These are phyloP conservation scores for Zoanthus solanderi DNA, from an alignment of 92 coral and sea anemone genomes.

Conservation along the genomic window DNA sequence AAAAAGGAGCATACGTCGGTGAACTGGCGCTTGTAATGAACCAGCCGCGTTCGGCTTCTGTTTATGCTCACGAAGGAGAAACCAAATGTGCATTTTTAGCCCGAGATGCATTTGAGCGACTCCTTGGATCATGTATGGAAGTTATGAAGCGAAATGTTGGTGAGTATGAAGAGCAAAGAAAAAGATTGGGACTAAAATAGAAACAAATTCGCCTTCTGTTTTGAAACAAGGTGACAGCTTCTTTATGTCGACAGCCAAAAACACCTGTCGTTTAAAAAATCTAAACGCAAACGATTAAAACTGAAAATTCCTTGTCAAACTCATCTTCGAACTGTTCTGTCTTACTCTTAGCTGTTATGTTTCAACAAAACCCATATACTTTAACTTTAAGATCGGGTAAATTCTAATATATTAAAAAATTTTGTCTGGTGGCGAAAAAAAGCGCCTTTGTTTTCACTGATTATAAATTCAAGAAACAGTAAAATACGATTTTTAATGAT, in stretches of 20 bases:
- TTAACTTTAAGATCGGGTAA: background rate
- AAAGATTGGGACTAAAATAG: constrained; percentile 82
- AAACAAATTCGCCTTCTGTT: background rate
- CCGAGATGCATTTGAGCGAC: constrained; percentile 95
- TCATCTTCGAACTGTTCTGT: background rate
- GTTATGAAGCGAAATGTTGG: constrained; percentile 95
- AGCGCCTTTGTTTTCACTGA: background rate
- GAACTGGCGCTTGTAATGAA: constrained; percentile 95
- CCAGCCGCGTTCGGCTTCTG: constrained; percentile 96
- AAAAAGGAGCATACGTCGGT: constrained; percentile 88
- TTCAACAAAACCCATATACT: background rate
- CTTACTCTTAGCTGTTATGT: background rate
- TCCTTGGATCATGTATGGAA: constrained; percentile 96
- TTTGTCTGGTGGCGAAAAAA: background rate
- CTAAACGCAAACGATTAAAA: constrained; percentile 24
- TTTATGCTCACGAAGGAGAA: constrained; percentile 76
- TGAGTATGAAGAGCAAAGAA: constrained; percentile 89
- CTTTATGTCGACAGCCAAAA: constrained; percentile 29
- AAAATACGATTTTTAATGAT: constrained; percentile 19
- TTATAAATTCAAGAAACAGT: constrained; percentile 11
- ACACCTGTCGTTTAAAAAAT: constrained; percentile 58
- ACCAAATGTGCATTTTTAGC: constrained; percentile 86
- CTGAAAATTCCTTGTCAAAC: constrained; percentile 1
- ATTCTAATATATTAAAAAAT: background rate
- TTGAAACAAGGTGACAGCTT: background rate